phyloP scores from a whole-genome alignment of 2,888 invertebrate genomes.

The Apamea epomidion region DNA sequence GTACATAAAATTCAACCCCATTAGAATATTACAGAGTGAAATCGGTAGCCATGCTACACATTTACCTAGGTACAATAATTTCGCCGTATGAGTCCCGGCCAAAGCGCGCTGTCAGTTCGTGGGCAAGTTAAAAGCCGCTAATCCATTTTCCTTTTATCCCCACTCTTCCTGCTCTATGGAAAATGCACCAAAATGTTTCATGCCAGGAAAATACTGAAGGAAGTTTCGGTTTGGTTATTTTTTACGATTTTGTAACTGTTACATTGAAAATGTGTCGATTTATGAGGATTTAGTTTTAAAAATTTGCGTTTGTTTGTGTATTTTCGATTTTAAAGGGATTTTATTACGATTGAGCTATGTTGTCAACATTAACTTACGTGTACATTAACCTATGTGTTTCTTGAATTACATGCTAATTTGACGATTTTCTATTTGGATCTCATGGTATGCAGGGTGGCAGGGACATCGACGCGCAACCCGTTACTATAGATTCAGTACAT shows the following conservation, averaged over 20 bases:
- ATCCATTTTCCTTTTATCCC: conserved; percentile 83
- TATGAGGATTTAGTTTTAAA: not conserved
- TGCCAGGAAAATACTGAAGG: conserved; percentile 70
- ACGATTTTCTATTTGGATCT: not conserved
- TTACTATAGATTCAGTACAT: not conserved
- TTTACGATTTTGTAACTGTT: conserved; percentile 29
- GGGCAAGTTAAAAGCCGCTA: conserved; percentile 81
- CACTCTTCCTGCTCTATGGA: conserved; percentile 71
- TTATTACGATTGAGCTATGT: not conserved
- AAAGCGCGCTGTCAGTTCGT: conserved; percentile 65
- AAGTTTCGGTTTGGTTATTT: conserved; percentile 70
- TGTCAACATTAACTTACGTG: not conserved
- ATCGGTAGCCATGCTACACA: conserved; percentile 15
- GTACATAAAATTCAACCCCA: conserved; percentile 4
- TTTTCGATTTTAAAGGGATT: not conserved
- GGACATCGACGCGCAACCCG: not conserved
- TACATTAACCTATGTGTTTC: no score
- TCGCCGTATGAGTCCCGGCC: conserved; percentile 59
- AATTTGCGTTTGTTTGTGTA: conserved; percentile 8
- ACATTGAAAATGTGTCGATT: conserved; percentile 33
- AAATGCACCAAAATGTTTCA: conserved; percentile 75
- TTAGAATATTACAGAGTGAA: conserved; percentile 32
- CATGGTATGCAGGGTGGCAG: not conserved
- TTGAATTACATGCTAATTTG: not conserved
- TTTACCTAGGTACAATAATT: conserved; percentile 49